Evolutionary conservation across 37 sponge, comb jelly and placozoan genomes (phyloP).

Genomic region (Oscarella lobularis): DNA sequence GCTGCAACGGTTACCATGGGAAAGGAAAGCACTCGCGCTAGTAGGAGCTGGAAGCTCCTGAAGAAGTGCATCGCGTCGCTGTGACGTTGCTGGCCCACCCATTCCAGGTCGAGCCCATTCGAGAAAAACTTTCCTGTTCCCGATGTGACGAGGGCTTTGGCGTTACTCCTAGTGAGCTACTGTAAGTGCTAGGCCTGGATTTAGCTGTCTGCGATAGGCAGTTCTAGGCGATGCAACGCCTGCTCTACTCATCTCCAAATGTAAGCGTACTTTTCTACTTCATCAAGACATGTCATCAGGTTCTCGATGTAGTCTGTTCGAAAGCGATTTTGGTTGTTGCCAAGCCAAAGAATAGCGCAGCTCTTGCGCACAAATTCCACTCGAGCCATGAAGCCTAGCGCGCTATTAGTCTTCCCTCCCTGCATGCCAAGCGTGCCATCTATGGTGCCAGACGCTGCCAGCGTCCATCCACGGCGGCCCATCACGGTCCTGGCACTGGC

Average conservation of each 20-base stretch:
- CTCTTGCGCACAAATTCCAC: neutral
- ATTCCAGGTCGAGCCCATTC: conserved; percentile 43
- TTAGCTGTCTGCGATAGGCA: too few species aligned
- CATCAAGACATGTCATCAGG: neutral
- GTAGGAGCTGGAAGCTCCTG: conserved; percentile 12
- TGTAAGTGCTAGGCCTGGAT: too few species aligned
- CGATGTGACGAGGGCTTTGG: conserved; percentile 44
- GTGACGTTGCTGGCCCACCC: neutral
- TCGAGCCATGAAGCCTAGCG: too few species aligned
- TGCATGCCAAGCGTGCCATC: too few species aligned
- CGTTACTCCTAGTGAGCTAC: conserved; percentile 24
- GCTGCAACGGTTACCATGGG: conserved; percentile 64
- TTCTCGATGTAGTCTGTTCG: neutral
- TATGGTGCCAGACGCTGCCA: too few species aligned
- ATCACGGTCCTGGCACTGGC: too few species aligned
- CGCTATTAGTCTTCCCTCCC: too few species aligned
- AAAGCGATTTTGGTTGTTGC: neutral
- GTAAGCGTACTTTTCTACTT: neutral
- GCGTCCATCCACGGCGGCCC: too few species aligned
- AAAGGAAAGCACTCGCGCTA: conserved; percentile 31
- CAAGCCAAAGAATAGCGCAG: conserved; percentile 5
- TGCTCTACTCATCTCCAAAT: neutral
- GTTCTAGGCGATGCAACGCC: too few species aligned
- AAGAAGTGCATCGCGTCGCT: neutral
- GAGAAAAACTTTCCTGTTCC: conserved; percentile 49